Percentiles rank a stretch among this genome's conserved stretches.
Conservation (phyloP, 2,888 invertebrate species). For the Volucella inflata region DNA sequence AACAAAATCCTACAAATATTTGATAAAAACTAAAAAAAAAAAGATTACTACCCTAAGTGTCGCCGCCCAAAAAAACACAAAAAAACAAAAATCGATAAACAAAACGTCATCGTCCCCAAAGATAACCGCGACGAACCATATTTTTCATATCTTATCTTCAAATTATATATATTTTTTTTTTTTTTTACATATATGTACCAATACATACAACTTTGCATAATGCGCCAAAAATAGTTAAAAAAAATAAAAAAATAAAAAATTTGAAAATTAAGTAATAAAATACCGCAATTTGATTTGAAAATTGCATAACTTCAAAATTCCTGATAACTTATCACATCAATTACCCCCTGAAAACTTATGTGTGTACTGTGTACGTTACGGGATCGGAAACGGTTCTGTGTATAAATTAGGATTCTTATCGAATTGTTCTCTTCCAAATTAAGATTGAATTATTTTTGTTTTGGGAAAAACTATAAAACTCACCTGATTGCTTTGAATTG, state of each 20-base stretch:
- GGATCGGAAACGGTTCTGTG: not conserved
- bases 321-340: not conserved
- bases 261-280: not conserved
- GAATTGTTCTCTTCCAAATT: too few relatives aligned
- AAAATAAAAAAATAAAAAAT: not conserved
- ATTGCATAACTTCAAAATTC: not conserved
- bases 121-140: not conserved
- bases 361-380: too few relatives aligned
- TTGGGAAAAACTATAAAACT: constrained; percentile 73
- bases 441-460: not conserved
- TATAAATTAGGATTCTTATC: not conserved
- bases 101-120: too few relatives aligned
- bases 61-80: too few relatives aligned
- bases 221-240: not conserved
- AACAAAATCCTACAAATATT: too few relatives aligned
- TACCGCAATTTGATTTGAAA: not conserved
- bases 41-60: too few relatives aligned
- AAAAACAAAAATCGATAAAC: too few relatives aligned
- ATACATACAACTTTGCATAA: constrained; percentile 28
- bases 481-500: constrained; percentile 82
- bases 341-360: not conserved
- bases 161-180: constrained; percentile 2
- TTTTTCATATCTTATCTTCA: not conserved
- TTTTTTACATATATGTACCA: not conserved
- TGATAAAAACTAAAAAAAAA: too few relatives aligned